phyloP scores from a whole-genome alignment of 2,113 vertebrate species.

The Seriola rivoliana region DNA sequence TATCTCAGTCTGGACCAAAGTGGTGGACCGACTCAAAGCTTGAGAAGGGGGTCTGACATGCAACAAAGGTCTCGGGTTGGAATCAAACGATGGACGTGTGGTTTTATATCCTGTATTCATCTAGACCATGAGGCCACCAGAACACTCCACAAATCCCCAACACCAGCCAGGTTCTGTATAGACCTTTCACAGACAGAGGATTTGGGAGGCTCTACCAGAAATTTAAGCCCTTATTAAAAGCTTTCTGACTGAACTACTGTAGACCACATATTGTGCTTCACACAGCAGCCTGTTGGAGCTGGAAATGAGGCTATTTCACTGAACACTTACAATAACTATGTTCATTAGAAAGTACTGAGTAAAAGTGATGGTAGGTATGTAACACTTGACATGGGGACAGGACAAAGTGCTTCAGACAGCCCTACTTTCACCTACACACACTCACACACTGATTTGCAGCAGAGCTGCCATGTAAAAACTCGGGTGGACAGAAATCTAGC shows the following conservation, averaged over 20 bases:
- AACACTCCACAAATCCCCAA: background rate
- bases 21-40: background rate
- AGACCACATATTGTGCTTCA: background rate
- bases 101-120: background rate
- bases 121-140: background rate
- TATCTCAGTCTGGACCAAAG: background rate
- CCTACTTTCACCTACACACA: background rate
- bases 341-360: background rate
- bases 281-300: background rate
- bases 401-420: slow-evolving; percentile 11
- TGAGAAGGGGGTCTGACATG: background rate
- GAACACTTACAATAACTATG: background rate
- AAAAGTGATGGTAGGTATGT: background rate
- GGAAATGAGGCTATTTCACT: background rate
- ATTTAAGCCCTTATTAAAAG: background rate
- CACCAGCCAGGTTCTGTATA: background rate
- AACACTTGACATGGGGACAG: background rate
- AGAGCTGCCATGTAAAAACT: background rate
- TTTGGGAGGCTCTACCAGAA: background rate
- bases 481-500: slow-evolving; percentile 3
- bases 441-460: background rate
- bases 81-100: background rate
- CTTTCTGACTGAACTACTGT: background rate
- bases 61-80: background rate
- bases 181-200: background rate